phyloP scores from a whole-genome alignment of 2,113 vertebrate species.

The Grammomys surdaster region DNA sequence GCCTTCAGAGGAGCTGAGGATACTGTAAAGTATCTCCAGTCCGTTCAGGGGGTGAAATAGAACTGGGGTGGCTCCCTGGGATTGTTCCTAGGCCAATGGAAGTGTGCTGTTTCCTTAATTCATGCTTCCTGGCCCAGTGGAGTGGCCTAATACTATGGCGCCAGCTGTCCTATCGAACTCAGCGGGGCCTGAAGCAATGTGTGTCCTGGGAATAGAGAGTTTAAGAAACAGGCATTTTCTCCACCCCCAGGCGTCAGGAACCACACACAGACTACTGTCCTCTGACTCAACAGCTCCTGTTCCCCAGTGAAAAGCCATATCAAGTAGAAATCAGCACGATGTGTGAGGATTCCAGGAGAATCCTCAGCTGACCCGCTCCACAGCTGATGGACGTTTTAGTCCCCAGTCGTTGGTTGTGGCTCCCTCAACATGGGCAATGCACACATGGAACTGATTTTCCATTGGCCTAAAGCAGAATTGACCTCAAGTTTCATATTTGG shows the following conservation, averaged over 20 bases:
- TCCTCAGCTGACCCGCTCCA: neutral
- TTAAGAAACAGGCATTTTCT: neutral
- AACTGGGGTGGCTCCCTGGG: neutral
- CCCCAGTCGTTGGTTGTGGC: neutral
- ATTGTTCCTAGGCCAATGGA: neutral
- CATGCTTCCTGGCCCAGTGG: neutral
- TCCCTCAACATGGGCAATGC: neutral
- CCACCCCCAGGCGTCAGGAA: neutral
- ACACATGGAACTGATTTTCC: slow-evolving; percentile 9
- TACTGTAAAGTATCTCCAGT: no score
- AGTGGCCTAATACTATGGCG: fast-evolving
- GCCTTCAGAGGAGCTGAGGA: neutral
- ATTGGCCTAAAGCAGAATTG: neutral
- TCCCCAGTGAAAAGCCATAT: neutral
- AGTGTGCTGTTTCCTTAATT: neutral
- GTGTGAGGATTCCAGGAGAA: neutral
- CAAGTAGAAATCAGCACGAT: neutral
- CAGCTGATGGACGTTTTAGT: neutral
- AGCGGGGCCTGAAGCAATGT: neutral
- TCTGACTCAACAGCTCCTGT: neutral
- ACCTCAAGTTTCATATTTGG: neutral
- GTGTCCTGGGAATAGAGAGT: neutral
- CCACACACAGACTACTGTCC: neutral
- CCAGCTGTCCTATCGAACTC: neutral
- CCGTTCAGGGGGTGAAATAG: neutral